Evolutionary conservation across 2,797 vertebrate species (phyloP).

Genomic region (Tapera naevia): DNA sequence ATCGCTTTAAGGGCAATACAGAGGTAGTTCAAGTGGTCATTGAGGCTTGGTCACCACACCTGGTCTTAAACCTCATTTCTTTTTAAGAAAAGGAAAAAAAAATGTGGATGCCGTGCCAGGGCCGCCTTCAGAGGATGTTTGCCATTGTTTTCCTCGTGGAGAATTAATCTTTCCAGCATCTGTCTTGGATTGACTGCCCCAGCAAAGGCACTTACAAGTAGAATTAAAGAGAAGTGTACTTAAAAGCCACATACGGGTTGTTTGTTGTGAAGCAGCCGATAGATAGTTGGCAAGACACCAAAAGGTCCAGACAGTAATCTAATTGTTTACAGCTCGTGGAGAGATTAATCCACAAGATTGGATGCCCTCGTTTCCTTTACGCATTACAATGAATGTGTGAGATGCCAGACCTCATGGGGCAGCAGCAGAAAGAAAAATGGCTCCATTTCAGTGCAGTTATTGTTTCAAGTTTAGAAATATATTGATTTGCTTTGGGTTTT

Average conservation of each 20-base stretch:
- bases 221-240: slow-evolving; percentile 10
- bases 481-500: slow-evolving; percentile 45
- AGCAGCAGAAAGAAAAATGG: slow-evolving; percentile 19
- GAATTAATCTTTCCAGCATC: slow-evolving; percentile 27
- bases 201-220: slow-evolving; percentile 22
- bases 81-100: neutral
- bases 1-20: neutral
- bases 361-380: slow-evolving; percentile 60
- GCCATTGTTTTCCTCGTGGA: neutral
- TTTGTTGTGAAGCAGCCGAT: slow-evolving; percentile 45
- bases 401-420: slow-evolving; percentile 52
- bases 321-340: slow-evolving; percentile 63
- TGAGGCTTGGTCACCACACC: neutral
- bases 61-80: neutral
- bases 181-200: slow-evolving; percentile 45
- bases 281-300: slow-evolving; percentile 49
- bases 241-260: slow-evolving; percentile 22
- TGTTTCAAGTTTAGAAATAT: slow-evolving; percentile 40
- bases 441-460: slow-evolving; percentile 31
- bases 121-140: slow-evolving; percentile 30
- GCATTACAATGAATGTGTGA: slow-evolving; percentile 50
- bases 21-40: neutral
- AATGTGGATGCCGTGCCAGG: neutral
- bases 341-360: slow-evolving; percentile 61
- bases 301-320: slow-evolving; percentile 61